Percentiles rank a stretch among this genome's conserved stretches.
phyloP scores from a whole-genome alignment of 2,797 vertebrate genomes.

The Nyctalus aviator region DNA sequence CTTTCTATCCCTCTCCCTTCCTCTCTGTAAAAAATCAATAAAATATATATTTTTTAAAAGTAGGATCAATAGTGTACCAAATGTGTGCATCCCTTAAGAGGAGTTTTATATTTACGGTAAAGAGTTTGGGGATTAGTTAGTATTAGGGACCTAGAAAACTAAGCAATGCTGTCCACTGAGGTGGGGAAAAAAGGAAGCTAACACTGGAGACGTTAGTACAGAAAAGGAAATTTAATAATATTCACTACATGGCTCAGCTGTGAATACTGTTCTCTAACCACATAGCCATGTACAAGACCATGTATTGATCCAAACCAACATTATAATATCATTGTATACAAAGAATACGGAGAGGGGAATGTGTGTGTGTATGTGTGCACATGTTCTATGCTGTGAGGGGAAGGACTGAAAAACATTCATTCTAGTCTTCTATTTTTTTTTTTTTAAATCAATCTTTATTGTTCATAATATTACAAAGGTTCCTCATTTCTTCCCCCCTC shows the following conservation, averaged over 20 bases:
- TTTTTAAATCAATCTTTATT: no score
- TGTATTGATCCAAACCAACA: not conserved
- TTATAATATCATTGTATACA: not conserved
- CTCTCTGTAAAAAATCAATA: no score
- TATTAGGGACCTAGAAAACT: not conserved
- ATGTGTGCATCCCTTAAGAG: not conserved
- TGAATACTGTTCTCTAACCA: not conserved
- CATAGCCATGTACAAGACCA: not conserved
- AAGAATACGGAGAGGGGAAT: not conserved
- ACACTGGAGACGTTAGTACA: not conserved
- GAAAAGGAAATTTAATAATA: not conserved
- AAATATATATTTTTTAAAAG: not conserved
- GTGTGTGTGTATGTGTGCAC: not conserved
- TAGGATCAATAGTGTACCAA: not conserved
- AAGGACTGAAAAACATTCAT: not conserved
- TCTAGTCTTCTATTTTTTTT: not conserved
- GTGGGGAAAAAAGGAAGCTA: not conserved
- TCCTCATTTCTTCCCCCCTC: no score
- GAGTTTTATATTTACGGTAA: not conserved
- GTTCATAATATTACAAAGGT: no score
- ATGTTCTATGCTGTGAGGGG: not conserved
- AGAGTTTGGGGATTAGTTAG: not conserved
- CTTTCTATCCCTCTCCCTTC: no score
- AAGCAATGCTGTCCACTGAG: not conserved
- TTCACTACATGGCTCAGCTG: not conserved